A percentile compares a stretch with the other conserved stretches of the same genome.
phyloP scores from a whole-genome alignment of 1,140 invertebrate species.

The Brachionus koreanus region DNA sequence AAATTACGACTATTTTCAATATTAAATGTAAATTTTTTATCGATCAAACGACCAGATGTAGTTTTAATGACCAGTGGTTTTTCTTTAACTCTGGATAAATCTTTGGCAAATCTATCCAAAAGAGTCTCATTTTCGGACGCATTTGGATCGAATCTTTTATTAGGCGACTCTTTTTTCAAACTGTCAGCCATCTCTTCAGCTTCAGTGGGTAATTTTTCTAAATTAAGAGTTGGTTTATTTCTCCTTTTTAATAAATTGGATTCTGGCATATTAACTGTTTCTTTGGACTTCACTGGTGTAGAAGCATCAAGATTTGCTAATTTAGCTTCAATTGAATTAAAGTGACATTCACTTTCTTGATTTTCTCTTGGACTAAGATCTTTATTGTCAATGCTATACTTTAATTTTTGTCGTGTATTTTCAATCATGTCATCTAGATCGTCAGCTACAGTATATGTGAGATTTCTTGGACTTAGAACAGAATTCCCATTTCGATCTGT shows the following conservation, averaged over 20 bases:
- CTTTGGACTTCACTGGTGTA: too few relatives aligned
- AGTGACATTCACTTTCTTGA: too few relatives aligned
- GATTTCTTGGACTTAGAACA: background rate
- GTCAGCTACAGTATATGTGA: background rate
- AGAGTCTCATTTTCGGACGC: background rate
- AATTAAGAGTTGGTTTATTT: background rate
- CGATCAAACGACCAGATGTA: background rate
- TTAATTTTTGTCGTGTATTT: background rate
- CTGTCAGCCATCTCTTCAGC: background rate
- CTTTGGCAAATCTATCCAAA: background rate
- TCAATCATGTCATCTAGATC: background rate
- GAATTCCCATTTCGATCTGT: background rate
- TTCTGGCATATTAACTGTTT: background rate
- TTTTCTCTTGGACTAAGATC: too few relatives aligned
- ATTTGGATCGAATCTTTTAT: background rate
- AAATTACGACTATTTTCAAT: background rate
- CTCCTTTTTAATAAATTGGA: background rate
- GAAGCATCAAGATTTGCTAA: background rate
- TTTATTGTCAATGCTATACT: background rate
- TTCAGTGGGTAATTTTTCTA: background rate
- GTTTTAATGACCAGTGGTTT: background rate
- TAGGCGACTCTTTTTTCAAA: background rate
- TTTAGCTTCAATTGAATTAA: background rate
- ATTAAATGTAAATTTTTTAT: background rate
- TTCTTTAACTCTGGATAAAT: background rate